Base-by-base conservation (phyloP, 2,888 invertebrate species). In the Eurois occulta region DNA sequence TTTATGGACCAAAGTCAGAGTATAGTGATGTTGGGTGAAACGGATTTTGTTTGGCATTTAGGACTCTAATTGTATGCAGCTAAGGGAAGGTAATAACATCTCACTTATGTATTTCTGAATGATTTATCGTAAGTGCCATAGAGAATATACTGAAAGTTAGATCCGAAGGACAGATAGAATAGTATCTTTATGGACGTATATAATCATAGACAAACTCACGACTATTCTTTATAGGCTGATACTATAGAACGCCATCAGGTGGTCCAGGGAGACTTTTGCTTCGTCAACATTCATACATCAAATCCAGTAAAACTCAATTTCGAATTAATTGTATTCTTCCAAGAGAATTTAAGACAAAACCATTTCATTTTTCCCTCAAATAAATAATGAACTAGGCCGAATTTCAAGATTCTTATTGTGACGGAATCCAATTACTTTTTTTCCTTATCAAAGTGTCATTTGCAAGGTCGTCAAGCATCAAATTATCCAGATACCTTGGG, bases 401-500 rank as follows among this genome's bases (percentile, higher is more conserved):
- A 83, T 67, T 71, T 72, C 71, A 71, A 72, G 28, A 68, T 58
- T 55, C 69, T 65, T 75, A 77, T 77, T 75, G 82, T 74, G 67
- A 72, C 16, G 71, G 69, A 78, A 83, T 80, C 70, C 80, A 88
- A 88, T 88, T 87, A 83, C 73, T 70, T 70, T 70, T 69, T 35
- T 77, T 76, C 75, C 76, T 80, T 82, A 80, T 79, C 80, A 76
- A 75, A 68, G 72, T 82, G 83, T 77, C 87, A 77, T 83, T 83
- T 80, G 64, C 78, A 83, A 76, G 68, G 75, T 60, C 55, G 64
- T 69, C 52, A 43, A 75, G 70, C 84, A 83, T 89, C 79, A 87
- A 80, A 88, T 87, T 84, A 87, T 71, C 66, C 69, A 78, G 62
- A 74, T 77, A 79, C 86, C 88, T 79, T 78, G 38, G 84, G 86